Evolutionary conservation across 1,140 invertebrate species (phyloP), one percentile per base, ranked within the genome.

Genomic region (Pseudobourletiella spinata): DNA sequence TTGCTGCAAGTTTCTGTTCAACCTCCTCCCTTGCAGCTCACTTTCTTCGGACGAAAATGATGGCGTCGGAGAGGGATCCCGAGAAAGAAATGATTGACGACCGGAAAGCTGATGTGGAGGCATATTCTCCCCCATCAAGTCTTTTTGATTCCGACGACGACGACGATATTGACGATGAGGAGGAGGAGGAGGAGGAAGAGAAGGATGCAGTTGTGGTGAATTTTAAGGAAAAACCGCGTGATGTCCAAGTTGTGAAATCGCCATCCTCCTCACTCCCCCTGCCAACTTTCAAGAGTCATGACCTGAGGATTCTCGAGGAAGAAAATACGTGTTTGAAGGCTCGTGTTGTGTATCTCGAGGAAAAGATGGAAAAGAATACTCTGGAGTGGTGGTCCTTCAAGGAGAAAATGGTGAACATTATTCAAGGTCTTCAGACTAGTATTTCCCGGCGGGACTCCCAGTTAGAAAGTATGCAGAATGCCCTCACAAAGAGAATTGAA

Each of bases 1-100:
- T 24, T 3, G 18, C 32, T 46, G 32, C 14, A 2, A 59, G 57
- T 28, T 59, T 59, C 28, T 59, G 57, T 29, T 59, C 57, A 14
- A 59, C 32, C 2, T 39, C 57, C 28, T 59, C 57, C 8, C 32
- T 43, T 8, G 57, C 39, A 6, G 20, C 32, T 11, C n/a, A 43
- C 6, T 59, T 59, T 25, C 32, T 59, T 4, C 35, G 29, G 4
- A 22, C 57, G 15, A 43, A 59, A n/a, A 46, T 48, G 15, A 16
- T 20, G 8, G 18, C n/a, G 4, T 48, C 8, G 18, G 16, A 18
- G n/a, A 46, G n/a, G 16, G 25, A 20, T 18, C 6, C 3, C 4
- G 35, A 43, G 20, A 44, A 43, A 22, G 44, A 11, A 11, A 15
- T 48, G 44, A 11, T 15, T 6, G 11, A 11, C 6, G 44, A 22